phyloP scores from a whole-genome alignment of 2,113 vertebrate genomes.

The Percopsis transmontana region DNA sequence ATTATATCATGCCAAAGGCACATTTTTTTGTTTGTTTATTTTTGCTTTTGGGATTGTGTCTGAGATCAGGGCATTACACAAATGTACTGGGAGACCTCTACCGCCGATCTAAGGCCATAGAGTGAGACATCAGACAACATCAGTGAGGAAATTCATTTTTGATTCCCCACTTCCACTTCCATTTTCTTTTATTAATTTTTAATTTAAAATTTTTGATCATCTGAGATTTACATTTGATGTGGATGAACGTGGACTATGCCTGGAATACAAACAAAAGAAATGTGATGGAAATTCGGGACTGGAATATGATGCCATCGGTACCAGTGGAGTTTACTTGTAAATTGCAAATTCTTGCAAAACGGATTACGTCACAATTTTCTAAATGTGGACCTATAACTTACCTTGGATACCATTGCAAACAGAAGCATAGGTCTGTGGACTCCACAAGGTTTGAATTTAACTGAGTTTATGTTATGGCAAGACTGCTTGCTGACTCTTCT shows the following conservation, averaged over 20 bases:
- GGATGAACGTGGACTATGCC: slow-evolving; percentile 57
- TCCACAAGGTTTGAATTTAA: slow-evolving; percentile 11
- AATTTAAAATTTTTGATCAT: slow-evolving; percentile 63
- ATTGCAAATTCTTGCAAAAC: slow-evolving; percentile 27
- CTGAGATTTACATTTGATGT: slow-evolving; percentile 61
- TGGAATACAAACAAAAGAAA: slow-evolving; percentile 69
- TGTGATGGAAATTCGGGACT: slow-evolving; percentile 56
- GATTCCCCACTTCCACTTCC: slow-evolving; percentile 21
- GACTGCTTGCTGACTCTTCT: slow-evolving; percentile 15
- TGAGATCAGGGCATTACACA: slow-evolving; percentile 71
- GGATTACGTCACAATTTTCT: slow-evolving; percentile 66
- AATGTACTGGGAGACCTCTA: slow-evolving; percentile 74
- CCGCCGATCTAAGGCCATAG: slow-evolving; percentile 59
- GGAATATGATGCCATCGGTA: slow-evolving; percentile 28
- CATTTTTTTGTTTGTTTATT: slow-evolving; percentile 40
- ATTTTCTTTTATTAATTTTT: slow-evolving; percentile 75
- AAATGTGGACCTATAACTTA: slow-evolving; percentile 65
- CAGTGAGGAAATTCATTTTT: slow-evolving; percentile 72
- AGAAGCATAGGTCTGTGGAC: slow-evolving; percentile 15
- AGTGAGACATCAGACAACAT: slow-evolving; percentile 64
- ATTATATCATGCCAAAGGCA: slow-evolving; percentile 58
- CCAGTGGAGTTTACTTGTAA: slow-evolving; percentile 48
- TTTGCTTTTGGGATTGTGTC: slow-evolving; percentile 73
- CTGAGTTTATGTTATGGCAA: slow-evolving; percentile 17
- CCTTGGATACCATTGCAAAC: slow-evolving; percentile 62